Conservation (phyloP, 2,797 vertebrate genomes). For the Poeciliopsis gracilis region DNA sequence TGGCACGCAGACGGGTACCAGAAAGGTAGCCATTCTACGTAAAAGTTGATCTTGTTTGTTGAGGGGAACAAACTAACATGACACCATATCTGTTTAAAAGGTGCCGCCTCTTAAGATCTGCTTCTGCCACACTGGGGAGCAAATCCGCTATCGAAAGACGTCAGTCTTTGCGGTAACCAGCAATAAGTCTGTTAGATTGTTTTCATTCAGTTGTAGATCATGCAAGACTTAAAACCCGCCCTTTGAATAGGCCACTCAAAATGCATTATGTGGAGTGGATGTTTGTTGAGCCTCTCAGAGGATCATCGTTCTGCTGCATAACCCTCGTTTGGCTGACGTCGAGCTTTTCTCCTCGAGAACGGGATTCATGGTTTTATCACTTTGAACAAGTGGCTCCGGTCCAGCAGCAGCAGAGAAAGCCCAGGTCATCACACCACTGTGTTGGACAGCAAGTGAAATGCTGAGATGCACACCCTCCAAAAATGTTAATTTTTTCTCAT, state of each 20-base stretch:
- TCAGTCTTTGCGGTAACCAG: not conserved
- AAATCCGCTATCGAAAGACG: not conserved
- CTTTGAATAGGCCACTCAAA: not conserved
- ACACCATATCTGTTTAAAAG: not conserved
- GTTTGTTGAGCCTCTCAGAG: not conserved
- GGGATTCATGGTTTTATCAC: not conserved
- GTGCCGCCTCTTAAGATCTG: not conserved
- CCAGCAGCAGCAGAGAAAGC: not conserved
- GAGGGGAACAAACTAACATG: not conserved
- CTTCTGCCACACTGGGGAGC: not conserved
- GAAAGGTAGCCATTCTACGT: conserved; percentile 52
- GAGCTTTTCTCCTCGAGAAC: not conserved
- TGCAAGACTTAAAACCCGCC: not conserved
- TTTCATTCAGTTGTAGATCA: not conserved
- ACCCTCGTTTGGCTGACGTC: not conserved
- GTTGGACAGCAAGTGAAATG: not conserved
- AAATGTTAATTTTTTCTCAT: not conserved
- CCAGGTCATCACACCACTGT: not conserved
- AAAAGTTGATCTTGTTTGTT: not conserved
- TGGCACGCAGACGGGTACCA: conserved; percentile 15
- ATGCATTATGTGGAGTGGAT: too few species aligned
- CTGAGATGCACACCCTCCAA: not conserved
- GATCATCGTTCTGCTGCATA: not conserved
- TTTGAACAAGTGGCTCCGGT: not conserved
- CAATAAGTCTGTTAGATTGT: not conserved